Evolutionary conservation across 1,140 invertebrate genomes (phyloP).

Genomic region (Ceratitis capitata): DNA sequence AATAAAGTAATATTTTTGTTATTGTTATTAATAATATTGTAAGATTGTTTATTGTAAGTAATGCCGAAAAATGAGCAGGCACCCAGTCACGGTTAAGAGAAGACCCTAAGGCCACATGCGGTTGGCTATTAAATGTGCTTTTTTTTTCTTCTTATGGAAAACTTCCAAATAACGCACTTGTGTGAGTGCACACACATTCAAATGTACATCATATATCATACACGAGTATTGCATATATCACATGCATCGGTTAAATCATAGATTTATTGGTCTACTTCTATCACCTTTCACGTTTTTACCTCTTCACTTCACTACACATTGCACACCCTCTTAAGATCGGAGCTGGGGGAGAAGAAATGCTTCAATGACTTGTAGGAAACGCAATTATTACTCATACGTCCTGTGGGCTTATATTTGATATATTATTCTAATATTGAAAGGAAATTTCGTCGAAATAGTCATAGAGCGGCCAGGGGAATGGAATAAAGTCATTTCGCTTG

Average conservation of each 20-base stretch:
- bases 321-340: not conserved
- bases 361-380: not conserved
- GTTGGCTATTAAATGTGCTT: not conserved
- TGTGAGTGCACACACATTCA: not conserved
- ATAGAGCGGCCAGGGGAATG: not conserved
- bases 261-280: not conserved
- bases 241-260: not conserved
- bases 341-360: not conserved
- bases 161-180: not conserved
- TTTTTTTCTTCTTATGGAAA: not conserved
- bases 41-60: constrained; percentile 15
- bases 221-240: not conserved
- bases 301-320: not conserved
- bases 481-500: no score
- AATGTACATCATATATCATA: not conserved
- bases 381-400: constrained; percentile 15
- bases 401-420: not conserved
- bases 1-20: constrained; percentile 17
- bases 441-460: not conserved
- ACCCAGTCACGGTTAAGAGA: no score
- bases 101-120: not conserved
- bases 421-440: not conserved
- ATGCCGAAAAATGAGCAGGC: not conserved
- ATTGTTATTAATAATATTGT: constrained; percentile 9
- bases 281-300: not conserved